phyloP scores from a whole-genome alignment of 2,797 vertebrate species.

The Varecia variegata region DNA sequence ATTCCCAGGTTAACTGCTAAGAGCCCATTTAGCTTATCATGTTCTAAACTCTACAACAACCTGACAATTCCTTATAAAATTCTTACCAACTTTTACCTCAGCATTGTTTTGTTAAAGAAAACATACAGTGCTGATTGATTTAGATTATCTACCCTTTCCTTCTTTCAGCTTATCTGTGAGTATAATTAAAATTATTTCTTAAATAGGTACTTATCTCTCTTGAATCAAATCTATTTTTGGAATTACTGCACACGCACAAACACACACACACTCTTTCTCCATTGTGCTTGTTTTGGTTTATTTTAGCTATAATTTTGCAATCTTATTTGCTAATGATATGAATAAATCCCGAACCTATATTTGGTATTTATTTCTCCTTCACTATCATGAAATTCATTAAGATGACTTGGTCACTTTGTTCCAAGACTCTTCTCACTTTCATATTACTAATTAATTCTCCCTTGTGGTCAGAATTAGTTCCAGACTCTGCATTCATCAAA shows the following conservation, averaged over 20 bases:
- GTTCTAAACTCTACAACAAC: background rate
- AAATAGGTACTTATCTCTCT: background rate
- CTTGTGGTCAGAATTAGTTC: background rate
- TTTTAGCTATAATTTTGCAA: background rate
- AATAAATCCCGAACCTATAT: background rate
- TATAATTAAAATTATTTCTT: background rate
- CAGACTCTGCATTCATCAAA: background rate
- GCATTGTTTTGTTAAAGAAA: conserved; percentile 1
- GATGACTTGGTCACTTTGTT: background rate
- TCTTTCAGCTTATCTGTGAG: background rate
- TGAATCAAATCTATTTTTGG: background rate
- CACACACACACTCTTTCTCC: background rate
- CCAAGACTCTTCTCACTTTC: background rate
- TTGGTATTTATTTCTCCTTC: conserved; percentile 12
- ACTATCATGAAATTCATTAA: background rate
- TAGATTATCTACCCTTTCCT: background rate
- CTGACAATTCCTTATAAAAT: background rate
- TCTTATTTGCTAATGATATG: background rate
- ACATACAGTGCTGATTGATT: background rate
- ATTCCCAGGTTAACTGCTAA: background rate
- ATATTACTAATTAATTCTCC: background rate
- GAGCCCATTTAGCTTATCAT: background rate
- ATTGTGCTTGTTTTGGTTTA: background rate
- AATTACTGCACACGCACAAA: background rate
- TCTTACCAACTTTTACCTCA: background rate